Evolutionary conservation across 1,140 invertebrate species (phyloP).

Genomic region (Fopius arisanus): DNA sequence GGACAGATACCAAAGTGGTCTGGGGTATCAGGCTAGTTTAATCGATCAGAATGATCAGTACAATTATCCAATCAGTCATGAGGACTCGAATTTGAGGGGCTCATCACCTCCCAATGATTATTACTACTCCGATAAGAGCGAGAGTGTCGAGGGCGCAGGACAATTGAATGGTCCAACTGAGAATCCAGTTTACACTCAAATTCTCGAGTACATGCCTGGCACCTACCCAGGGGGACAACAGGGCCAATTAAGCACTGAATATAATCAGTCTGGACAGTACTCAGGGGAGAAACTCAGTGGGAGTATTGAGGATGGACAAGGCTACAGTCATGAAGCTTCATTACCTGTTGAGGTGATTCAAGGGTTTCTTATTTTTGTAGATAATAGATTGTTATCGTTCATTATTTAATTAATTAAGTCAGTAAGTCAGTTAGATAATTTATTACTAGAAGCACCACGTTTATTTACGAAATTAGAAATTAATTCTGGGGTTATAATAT

Average conservation of each 20-base stretch:
- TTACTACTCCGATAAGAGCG: conserved; percentile 46
- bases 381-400: too few relatives aligned
- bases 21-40: conserved; percentile 36
- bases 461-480: too few relatives aligned
- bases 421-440: too few relatives aligned
- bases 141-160: conserved; percentile 38
- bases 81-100: conserved; percentile 25
- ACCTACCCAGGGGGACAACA: not conserved
- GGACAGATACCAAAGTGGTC: conserved; percentile 28
- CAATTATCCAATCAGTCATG: conserved; percentile 50
- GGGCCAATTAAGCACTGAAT: not conserved
- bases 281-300: conserved; percentile 12
- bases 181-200: conserved; percentile 18
- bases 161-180: conserved; percentile 11
- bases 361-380: not conserved
- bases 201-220: conserved; percentile 26
- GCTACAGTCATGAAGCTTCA: conserved; percentile 24
- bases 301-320: conserved; percentile 14
- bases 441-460: too few relatives aligned
- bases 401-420: too few relatives aligned
- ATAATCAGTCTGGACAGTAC: not conserved
- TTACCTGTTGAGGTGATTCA: not conserved
- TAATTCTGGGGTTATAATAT: too few relatives aligned
- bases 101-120: conserved; percentile 38
- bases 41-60: conserved; percentile 50